phyloP scores from a whole-genome alignment of 2,888 invertebrate species.

The Stenichneumon culpator region DNA sequence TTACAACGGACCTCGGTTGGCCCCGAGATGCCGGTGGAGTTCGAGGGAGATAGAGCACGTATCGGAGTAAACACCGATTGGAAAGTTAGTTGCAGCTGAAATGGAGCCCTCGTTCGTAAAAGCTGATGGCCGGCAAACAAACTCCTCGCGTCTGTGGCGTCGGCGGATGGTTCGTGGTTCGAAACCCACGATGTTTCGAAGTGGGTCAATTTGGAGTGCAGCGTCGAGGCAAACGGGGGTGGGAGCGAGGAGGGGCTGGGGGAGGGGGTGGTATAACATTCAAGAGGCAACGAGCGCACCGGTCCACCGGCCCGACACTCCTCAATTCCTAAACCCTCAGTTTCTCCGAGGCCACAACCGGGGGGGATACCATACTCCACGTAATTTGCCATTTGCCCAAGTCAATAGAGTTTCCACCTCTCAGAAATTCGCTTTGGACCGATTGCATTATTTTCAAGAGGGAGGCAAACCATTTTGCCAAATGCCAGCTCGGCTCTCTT shows the following conservation, averaged over 20 bases:
- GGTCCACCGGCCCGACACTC: constrained; percentile 36
- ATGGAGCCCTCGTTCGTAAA: constrained; percentile 74
- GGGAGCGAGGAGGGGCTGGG: neutral
- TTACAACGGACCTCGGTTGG: constrained; percentile 17
- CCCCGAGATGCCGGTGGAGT: constrained; percentile 10
- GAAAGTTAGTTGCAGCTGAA: constrained; percentile 78
- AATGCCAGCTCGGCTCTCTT: constrained; percentile 38
- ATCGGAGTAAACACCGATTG: constrained; percentile 79
- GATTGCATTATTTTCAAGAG: constrained; percentile 67
- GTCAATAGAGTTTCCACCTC: constrained; percentile 63
- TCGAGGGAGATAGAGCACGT: constrained; percentile 68
- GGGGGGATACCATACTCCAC: constrained; percentile 56
- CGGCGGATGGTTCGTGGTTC: constrained; percentile 50
- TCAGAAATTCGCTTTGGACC: constrained; percentile 55
- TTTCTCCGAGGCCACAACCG: neutral
- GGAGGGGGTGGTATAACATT: constrained; percentile 6
- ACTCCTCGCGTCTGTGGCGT: constrained; percentile 57
- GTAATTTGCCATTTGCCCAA: constrained; percentile 70
- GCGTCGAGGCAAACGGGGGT: constrained; percentile 38
- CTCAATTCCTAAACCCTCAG: constrained; percentile 10
- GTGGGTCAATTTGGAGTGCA: constrained; percentile 73
- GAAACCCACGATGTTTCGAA: constrained; percentile 72
- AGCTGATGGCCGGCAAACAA: constrained; percentile 77
- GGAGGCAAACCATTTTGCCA: constrained; percentile 58
- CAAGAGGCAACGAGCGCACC: constrained; percentile 30